A percentile compares a stretch with the other conserved stretches of the same genome.
phyloP scores from a whole-genome alignment of 2,113 vertebrate genomes.

The Aegypius monachus region DNA sequence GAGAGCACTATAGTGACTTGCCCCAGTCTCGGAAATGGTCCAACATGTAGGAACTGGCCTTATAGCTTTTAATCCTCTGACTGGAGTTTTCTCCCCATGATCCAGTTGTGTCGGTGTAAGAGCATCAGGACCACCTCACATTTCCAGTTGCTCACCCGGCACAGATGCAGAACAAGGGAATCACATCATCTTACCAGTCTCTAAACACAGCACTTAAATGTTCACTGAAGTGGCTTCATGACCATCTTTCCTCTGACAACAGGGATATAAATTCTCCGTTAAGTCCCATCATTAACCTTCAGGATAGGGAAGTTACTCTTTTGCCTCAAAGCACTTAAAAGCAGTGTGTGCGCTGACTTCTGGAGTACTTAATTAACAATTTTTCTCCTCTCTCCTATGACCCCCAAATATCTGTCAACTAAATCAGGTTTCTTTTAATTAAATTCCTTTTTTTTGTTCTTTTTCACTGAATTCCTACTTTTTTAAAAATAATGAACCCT shows the following conservation, averaged over 20 bases:
- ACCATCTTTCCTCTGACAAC: not conserved
- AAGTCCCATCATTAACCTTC: not conserved
- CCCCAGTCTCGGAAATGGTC: not conserved
- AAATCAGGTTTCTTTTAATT: not conserved
- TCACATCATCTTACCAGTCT: not conserved
- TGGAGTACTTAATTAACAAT: not conserved
- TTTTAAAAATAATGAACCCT: not conserved
- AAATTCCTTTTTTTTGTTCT: not conserved
- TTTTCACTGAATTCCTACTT: not conserved
- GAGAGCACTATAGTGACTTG: not conserved
- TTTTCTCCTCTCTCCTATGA: not conserved
- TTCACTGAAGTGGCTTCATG: not conserved
- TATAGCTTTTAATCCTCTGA: not conserved
- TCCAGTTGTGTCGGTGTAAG: too few relatives aligned
- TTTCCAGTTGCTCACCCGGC: not conserved
- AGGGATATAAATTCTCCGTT: not conserved
- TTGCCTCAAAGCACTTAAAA: not conserved
- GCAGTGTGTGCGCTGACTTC: not conserved
- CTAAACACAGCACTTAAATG: not conserved
- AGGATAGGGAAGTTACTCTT: not conserved
- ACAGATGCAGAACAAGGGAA: not conserved
- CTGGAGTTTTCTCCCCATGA: accelerated
- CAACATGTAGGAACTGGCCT: not conserved
- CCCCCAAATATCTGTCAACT: not conserved
- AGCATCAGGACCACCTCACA: accelerated